Conservation (phyloP, 2,113 vertebrate species). For the Canis aureus region DNA sequence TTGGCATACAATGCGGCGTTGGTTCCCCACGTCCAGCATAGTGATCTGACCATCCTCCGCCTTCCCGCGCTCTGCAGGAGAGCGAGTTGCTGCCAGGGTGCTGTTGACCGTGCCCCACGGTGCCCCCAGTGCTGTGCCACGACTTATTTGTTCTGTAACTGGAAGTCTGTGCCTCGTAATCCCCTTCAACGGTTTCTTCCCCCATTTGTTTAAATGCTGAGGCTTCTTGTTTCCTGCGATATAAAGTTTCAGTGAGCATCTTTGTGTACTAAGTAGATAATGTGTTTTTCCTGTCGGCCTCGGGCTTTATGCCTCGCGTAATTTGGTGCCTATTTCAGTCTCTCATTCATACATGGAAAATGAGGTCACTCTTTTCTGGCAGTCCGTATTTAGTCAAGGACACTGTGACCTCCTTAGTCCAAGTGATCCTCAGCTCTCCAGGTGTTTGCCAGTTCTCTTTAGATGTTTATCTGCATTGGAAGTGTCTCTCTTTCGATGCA, state of each 20-base stretch:
- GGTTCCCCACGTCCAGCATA: neutral
- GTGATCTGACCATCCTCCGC: neutral
- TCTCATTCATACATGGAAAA: slow-evolving; percentile 66
- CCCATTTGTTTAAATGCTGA: slow-evolving; percentile 24
- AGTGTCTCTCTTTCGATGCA: neutral
- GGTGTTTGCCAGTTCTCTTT: neutral
- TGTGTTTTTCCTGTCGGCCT: slow-evolving; percentile 5
- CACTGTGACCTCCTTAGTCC: neutral
- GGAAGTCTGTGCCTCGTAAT: neutral
- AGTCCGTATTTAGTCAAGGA: slow-evolving; percentile 69
- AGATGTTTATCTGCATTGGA: neutral
- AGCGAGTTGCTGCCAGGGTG: no score
- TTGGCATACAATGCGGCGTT: neutral
- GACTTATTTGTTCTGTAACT: neutral
- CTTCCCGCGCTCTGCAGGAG: no score
- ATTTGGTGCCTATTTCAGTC: slow-evolving; percentile 31
- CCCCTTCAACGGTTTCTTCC: neutral
- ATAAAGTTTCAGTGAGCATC: neutral
- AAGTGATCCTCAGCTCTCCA: neutral
- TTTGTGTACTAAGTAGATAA: neutral
- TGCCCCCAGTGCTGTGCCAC: neutral
- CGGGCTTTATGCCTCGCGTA: slow-evolving; percentile 18
- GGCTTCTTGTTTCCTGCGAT: neutral
- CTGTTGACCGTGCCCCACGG: no score
- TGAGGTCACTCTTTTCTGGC: slow-evolving; percentile 56